Base-by-base conservation (phyloP, 1,140 invertebrate genomes). In the Andricus grossulariae region DNA sequence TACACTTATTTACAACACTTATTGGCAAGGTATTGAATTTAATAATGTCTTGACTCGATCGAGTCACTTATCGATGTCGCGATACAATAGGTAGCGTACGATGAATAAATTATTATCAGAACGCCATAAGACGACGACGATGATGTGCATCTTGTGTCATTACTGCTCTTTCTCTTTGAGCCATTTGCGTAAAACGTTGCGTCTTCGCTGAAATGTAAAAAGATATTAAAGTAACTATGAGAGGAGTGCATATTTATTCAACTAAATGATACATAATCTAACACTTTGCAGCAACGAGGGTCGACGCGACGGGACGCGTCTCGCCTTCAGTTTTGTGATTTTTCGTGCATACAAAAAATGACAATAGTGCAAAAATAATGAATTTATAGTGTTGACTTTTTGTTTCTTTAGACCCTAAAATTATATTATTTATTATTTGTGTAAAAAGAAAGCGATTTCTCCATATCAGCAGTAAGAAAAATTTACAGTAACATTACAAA, bases 1-100 rank as follows among this genome's bases (percentile, higher is more conserved):
- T 92, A 92, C 90, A 91, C 87, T 88, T 92, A 92, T 92, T 91
- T 92, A 91, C 90, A 91, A 88, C 89, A 91, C 89, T 90, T 85
- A 87, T 87, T 88, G 86, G 83, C 85, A 90, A 89, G 89, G 87
- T 83, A 78, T 84, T 86, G 55, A 70, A 60, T 78, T 84, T 83
- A 81, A 45, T 45, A 73, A 80, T 84, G 74, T 84, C 77, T 75
- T 78, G 60, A 72, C 72, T 80, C 70, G 72, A 75, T 77, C 77
- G 76, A 71, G 74, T 70, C 73, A 73, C 70, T 3, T 51, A 66
- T 25, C 39, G 5, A 39, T 66, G 32, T 15, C 32, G 39, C 60
- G 32, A 25, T 25, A 66, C 45, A 32, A 32, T 66, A 66, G 39
- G 39, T 72, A 49, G 74, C 55, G 72, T 73, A 16, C 75, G 70